These are phyloP conservation scores for Aptenodytes patagonicus DNA, from an alignment of 2,113 vertebrate genomes.

Conservation along the genomic window DNA sequence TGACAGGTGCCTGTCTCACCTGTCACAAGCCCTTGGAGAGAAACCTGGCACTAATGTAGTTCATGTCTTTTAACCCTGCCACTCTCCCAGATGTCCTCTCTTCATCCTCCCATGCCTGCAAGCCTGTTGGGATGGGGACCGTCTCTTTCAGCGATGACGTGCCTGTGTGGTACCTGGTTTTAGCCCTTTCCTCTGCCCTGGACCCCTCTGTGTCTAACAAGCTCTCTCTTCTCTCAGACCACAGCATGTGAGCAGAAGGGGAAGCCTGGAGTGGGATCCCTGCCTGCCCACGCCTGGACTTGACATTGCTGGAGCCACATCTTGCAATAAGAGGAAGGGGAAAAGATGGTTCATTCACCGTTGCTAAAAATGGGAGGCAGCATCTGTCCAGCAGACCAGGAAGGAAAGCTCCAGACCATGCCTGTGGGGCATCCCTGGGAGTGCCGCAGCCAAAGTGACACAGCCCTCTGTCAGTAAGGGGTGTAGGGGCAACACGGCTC, in stretches of 20 bases:
- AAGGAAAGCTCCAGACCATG: background rate
- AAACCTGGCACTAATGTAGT: rapidly evolving
- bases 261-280: background rate
- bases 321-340: background rate
- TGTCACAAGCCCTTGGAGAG: background rate
- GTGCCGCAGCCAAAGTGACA: background rate
- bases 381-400: background rate
- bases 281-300: background rate
- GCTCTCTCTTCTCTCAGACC: background rate
- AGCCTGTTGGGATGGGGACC: background rate
- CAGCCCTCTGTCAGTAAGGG: background rate
- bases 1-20: background rate
- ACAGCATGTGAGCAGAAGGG: background rate
- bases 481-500: slow-evolving; percentile 1
- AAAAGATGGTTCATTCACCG: background rate
- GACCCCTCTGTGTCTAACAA: background rate
- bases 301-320: background rate
- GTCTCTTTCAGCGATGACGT: rapidly evolving
- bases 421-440: background rate
- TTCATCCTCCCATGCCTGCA: background rate
- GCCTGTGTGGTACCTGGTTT: background rate
- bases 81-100: background rate
- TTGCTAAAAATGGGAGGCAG: slow-evolving; percentile 33
- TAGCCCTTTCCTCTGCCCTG: background rate
- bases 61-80: background rate